Percentiles rank a stretch among this genome's conserved stretches.
These are phyloP conservation scores for Dipus sagitta DNA, from an alignment of 2,797 vertebrate species.

Conservation along the genomic window DNA sequence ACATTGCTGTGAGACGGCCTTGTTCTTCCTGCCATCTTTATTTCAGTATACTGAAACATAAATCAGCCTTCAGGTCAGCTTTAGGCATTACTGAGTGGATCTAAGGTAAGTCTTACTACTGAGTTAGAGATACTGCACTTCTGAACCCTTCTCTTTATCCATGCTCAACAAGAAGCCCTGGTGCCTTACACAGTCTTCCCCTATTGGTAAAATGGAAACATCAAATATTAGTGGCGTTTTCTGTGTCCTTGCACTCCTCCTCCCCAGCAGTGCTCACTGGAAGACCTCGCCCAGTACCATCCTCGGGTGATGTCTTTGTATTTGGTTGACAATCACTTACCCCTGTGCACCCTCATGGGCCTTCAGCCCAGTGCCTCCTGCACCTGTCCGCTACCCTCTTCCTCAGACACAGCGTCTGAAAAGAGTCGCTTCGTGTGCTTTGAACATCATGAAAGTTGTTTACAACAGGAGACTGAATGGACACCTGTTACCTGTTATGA, in stretches of 20 bases:
- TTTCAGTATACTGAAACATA: not conserved
- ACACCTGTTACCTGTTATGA: not conserved
- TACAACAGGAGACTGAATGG: not conserved
- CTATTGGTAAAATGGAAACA: not conserved
- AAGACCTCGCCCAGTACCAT: not conserved
- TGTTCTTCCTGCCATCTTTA: not conserved
- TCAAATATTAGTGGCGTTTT: not conserved
- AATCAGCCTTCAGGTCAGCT: not conserved
- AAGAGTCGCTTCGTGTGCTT: not conserved
- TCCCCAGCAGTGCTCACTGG: not conserved
- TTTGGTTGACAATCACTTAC: not conserved
- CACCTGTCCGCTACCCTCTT: not conserved
- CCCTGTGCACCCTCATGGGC: accelerated
- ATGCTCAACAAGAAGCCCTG: not conserved
- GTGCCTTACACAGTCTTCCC: not conserved
- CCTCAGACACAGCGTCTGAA: not conserved
- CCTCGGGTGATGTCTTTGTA: not conserved
- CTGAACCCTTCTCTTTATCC: not conserved
- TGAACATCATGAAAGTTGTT: not conserved
- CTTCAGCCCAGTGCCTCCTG: not conserved
- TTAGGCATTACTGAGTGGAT: not conserved
- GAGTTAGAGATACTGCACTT: not conserved
- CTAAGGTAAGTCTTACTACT: not conserved
- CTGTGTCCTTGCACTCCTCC: not conserved
- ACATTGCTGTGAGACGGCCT: not conserved